phyloP scores from a whole-genome alignment of 2,797 vertebrate species.

The Poecile montanus region DNA sequence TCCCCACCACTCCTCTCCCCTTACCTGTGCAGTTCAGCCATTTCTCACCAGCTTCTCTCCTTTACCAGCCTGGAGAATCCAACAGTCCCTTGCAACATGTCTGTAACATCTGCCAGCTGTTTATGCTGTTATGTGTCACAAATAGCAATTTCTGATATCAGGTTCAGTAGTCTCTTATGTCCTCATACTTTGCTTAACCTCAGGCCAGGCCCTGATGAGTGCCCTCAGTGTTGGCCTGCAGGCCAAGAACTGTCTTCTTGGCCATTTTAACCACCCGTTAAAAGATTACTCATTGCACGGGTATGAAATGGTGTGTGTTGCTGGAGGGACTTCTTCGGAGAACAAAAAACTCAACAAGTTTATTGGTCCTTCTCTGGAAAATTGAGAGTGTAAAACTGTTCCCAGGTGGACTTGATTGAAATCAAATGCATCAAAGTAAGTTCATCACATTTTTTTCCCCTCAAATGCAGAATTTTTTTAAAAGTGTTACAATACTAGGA shows the following conservation, averaged over 20 bases:
- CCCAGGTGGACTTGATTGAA: background rate
- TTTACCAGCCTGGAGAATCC: background rate
- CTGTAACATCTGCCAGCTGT: background rate
- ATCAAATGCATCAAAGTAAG: background rate
- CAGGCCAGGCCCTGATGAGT: background rate
- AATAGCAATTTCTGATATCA: background rate
- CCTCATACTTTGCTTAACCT: background rate
- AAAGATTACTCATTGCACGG: background rate
- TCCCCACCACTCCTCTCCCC: no score
- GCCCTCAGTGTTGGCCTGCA: background rate
- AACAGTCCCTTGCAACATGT: accelerated
- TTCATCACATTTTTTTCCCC: background rate
- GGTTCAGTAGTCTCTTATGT: background rate
- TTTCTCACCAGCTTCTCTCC: background rate
- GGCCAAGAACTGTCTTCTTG: background rate
- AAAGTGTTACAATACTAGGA: background rate
- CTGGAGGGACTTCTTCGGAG: background rate
- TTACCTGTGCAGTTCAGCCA: background rate
- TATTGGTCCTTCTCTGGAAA: background rate
- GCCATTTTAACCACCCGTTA: background rate
- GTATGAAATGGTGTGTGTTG: background rate
- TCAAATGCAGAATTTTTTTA: background rate
- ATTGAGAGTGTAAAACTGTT: background rate
- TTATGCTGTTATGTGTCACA: background rate
- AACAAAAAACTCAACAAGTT: background rate